A percentile compares a stretch with the other conserved stretches of the same genome.
Conservation (phyloP, 2,113 vertebrate genomes). For the Kryptolebias marmoratus region DNA sequence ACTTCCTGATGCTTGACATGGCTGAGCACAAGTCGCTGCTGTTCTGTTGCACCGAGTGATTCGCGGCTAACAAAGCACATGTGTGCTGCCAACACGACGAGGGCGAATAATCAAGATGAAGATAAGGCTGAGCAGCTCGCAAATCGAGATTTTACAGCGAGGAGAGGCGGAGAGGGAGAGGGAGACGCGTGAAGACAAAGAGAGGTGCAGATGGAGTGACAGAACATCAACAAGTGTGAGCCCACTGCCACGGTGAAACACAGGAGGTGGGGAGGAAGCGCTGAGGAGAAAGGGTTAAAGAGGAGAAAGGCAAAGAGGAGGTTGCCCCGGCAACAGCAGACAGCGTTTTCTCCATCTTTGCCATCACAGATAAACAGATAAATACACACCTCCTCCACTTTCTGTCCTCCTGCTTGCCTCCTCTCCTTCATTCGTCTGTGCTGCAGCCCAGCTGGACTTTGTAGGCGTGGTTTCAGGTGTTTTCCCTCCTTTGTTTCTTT, state of each 20-base stretch:
- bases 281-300: constrained; percentile 73
- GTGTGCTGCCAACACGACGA: constrained; percentile 36
- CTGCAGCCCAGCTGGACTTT: neutral
- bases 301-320: constrained; percentile 52
- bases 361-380: constrained; percentile 27
- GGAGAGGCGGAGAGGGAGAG: constrained; percentile 13
- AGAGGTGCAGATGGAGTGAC: constrained; percentile 73
- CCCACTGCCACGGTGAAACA: constrained; percentile 61
- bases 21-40: constrained; percentile 19
- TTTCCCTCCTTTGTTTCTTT: neutral
- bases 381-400: constrained; percentile 1
- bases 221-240: constrained; percentile 75
- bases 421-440: constrained; percentile 15
- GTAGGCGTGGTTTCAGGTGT: neutral
- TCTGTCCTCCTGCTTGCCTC: neutral
- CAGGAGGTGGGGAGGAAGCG: constrained; percentile 72
- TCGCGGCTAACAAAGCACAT: constrained; percentile 51
- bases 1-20: constrained; percentile 14
- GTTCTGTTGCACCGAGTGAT: constrained; percentile 23
- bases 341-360: constrained; percentile 60
- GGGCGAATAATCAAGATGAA: constrained; percentile 36
- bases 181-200: constrained; percentile 37
- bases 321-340: constrained; percentile 79
- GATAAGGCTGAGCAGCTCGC: constrained; percentile 19
- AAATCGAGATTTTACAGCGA: constrained; percentile 3